These are phyloP conservation scores for Morelia viridis DNA, from an alignment of 2,797 vertebrate species.

Conservation along the genomic window DNA sequence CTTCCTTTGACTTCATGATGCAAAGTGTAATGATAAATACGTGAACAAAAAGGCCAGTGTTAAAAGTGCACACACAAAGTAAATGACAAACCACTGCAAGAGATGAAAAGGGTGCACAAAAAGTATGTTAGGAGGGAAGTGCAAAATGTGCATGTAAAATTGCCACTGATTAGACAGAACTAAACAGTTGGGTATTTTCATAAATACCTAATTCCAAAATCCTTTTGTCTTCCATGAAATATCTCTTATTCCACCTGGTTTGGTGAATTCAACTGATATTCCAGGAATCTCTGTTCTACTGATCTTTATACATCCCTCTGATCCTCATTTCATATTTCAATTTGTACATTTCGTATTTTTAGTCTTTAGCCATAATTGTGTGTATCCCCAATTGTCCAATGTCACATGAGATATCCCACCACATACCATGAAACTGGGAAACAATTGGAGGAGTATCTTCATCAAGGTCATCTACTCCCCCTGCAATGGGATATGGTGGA, in stretches of 20 bases:
- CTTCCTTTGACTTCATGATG: too few relatives aligned
- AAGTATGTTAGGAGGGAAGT: too few relatives aligned
- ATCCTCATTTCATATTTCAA: not conserved
- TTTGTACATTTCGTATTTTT: not conserved
- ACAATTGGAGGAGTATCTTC: conserved; percentile 97
- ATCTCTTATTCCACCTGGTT: not conserved
- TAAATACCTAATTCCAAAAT: not conserved
- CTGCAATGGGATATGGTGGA: conserved; percentile 95
- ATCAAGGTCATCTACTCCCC: conserved; percentile 97
- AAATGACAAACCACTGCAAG: too few relatives aligned
- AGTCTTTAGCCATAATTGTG: not conserved
- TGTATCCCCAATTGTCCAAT: not conserved
- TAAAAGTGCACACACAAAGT: too few relatives aligned
- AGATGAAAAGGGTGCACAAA: too few relatives aligned
- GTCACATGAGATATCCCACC: not conserved
- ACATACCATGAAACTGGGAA: conserved; percentile 90
- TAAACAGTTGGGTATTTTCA: not conserved
- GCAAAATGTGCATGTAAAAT: too few relatives aligned
- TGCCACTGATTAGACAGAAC: too few relatives aligned
- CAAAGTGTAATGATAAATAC: too few relatives aligned
- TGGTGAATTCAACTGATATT: not conserved
- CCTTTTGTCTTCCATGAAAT: not conserved
- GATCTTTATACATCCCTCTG: not conserved
- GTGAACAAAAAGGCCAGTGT: too few relatives aligned
- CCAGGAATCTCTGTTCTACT: not conserved